Conservation (phyloP, 2,888 invertebrate genomes). For the Noctua pronuba region DNA sequence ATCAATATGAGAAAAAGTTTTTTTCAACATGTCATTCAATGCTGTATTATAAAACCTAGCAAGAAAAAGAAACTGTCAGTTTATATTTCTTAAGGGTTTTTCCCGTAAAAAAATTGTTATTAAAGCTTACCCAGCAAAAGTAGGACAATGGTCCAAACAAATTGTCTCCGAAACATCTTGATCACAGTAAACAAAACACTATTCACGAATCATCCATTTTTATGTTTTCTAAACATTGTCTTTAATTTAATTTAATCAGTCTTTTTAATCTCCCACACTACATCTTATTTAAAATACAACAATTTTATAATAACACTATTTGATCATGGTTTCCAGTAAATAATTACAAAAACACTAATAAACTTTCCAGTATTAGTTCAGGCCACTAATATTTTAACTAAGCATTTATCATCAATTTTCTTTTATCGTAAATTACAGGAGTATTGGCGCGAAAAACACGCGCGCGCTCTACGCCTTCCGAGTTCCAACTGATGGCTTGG, state of each 20-base stretch:
- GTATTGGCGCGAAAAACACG: slow-evolving; percentile 40
- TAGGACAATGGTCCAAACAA: slow-evolving; percentile 68
- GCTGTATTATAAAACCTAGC: not conserved
- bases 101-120: too few species aligned
- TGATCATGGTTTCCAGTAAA: slow-evolving; percentile 19
- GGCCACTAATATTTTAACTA: slow-evolving; percentile 18
- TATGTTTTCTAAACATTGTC: slow-evolving; percentile 36
- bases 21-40: not conserved
- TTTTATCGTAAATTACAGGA: slow-evolving; percentile 49
- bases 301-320: slow-evolving; percentile 10
- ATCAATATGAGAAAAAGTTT: not conserved
- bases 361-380: slow-evolving; percentile 28
- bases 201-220: slow-evolving; percentile 45
- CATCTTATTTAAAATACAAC: slow-evolving; percentile 36
- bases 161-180: slow-evolving; percentile 71
- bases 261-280: slow-evolving; percentile 18
- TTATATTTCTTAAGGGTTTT: not conserved
- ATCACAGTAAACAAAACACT: slow-evolving; percentile 46
- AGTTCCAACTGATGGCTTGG: slow-evolving; percentile 52
- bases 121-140: slow-evolving; percentile 72
- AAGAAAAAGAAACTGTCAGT: not conserved
- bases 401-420: slow-evolving; percentile 33
- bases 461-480: slow-evolving; percentile 41
- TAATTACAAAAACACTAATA: slow-evolving; percentile 20
- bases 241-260: slow-evolving; percentile 23